Evolutionary conservation across 1,140 invertebrate species (phyloP).

Genomic region (Sarcophaga peregrina): DNA sequence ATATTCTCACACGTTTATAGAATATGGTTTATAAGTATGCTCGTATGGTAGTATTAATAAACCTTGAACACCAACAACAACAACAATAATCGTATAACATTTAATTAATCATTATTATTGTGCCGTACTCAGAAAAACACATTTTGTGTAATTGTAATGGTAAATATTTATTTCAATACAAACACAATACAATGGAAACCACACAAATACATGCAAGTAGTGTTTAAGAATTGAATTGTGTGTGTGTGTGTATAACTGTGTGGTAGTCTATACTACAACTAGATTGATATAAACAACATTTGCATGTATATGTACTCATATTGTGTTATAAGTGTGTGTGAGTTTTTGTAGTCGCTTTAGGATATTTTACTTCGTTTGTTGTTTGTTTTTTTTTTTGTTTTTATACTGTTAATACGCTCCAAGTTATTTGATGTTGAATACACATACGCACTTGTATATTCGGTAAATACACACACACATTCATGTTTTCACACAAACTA

Average conservation of each 20-base stretch:
- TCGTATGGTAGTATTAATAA: no score
- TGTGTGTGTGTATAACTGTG: no score
- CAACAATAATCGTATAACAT: neutral
- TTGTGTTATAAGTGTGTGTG: no score
- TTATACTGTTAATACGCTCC: neutral
- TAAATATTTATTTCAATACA: neutral
- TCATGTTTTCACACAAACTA: neutral
- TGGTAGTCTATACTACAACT: no score
- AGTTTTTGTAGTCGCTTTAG: no score
- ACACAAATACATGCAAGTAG: no score
- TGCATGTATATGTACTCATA: no score
- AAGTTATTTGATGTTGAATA: neutral
- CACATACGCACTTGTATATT: neutral
- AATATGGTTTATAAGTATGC: no score
- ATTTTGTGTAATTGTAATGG: neutral
- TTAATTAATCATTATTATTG: slow-evolving; percentile 1
- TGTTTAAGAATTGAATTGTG: no score
- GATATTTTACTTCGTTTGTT: neutral
- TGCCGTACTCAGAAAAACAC: neutral
- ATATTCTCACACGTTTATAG: neutral
- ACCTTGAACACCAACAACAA: no score
- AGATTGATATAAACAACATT: no score
- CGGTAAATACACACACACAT: neutral
- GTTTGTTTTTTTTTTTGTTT: neutral
- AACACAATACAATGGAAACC: no score